Percentiles rank a stretch among this genome's conserved stretches.
phyloP scores from a whole-genome alignment of 1,140 invertebrate species.

The Drosophila neocordata region DNA sequence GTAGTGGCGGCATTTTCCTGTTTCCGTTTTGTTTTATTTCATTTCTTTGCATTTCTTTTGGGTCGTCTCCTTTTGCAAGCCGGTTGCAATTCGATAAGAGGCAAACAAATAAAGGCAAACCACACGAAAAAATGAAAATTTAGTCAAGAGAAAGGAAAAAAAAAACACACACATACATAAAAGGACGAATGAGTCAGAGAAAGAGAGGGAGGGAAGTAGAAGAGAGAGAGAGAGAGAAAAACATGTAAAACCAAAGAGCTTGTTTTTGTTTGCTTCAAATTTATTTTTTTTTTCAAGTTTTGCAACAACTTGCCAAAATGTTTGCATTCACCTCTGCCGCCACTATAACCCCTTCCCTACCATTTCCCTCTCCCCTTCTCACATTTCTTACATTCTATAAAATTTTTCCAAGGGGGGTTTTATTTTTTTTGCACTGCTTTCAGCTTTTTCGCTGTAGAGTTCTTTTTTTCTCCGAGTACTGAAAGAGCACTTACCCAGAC shows the following conservation, averaged over 20 bases:
- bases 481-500: constrained; percentile 22
- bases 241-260: constrained; percentile 23
- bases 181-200: too few species aligned
- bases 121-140: constrained; percentile 22
- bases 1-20: constrained; percentile 24
- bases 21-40: constrained; percentile 5
- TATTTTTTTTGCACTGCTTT: constrained; percentile 14
- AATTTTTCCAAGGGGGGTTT: not conserved
- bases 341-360: not conserved
- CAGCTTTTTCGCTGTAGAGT: constrained; percentile 3
- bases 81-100: constrained; percentile 20
- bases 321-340: constrained; percentile 9
- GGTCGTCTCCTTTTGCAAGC: not conserved
- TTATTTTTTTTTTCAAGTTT: constrained; percentile 20
- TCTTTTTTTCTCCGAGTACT: constrained; percentile 7
- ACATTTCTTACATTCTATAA: not conserved
- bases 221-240: constrained; percentile 10
- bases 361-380: not conserved
- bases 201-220: not conserved
- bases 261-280: constrained; percentile 3
- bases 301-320: constrained; percentile 20
- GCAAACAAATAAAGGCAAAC: not conserved
- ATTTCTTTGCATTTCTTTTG: constrained; percentile 2
- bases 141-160: constrained; percentile 14
- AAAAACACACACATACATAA: constrained; percentile 11